Evolutionary conservation across 1,140 invertebrate species (phyloP), one percentile per base, ranked within the genome.

Genomic region (Drosophila ficusphila): DNA sequence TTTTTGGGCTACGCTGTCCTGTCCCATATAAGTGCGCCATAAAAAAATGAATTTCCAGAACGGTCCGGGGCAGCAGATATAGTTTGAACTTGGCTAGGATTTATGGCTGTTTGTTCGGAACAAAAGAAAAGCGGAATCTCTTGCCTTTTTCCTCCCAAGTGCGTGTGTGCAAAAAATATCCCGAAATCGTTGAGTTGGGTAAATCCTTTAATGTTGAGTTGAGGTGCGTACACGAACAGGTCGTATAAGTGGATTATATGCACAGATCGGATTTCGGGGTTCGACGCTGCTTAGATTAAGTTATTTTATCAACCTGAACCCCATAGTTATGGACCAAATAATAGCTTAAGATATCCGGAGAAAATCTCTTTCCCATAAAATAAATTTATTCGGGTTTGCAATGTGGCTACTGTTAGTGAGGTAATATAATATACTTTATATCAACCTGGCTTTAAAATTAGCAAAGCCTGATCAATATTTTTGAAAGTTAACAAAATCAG

Each of bases 1-100:
- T 85, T 79, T 73, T 74, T 21, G 49, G 70, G 70, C 58, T 29
- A 62, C 51, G 58, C 61, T 67, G 34, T 44, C 47, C 60, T 68
- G 64, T 48, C 76, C 71, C 77, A 81, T 70, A 81, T 64, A 74
- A 74, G 70, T 44, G 70, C 57, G 69, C 79, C 72, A 82, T 83
- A 83, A 82, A 76, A 82, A 82, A 56, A 41, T 44, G 48, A 75
- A 69, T 41, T 33, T 36, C 44, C 38, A 34, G 34, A 64, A 49
- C 34, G 60, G 76, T 52, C 33, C 51, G 34, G 48, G 54, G 54
- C 74, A 60, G 39, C 54, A 44, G 48, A 70, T 71, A 71, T 72
- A 73, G 69, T 72, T 73, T 73, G 69, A 73, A 73, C 69, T 73
- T 73, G 69, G 69, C 69, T 47, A 73, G 69, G 69, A 73, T 73